phyloP scores from a whole-genome alignment of 2,113 vertebrate genomes.

The Bungarus multicinctus region DNA sequence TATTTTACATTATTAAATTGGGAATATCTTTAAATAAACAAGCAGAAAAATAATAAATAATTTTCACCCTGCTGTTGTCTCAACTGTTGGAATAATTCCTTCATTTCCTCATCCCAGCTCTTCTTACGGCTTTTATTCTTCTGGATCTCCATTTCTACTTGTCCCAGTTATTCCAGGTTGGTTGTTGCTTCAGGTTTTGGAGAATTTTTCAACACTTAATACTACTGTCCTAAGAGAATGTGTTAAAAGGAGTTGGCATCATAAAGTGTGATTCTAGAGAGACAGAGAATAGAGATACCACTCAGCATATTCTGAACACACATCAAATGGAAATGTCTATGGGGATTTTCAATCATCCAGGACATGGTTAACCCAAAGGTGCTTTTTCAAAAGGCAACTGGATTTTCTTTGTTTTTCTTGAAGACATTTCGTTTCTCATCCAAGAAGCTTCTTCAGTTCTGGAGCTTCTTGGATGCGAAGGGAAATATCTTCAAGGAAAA shows the following conservation, averaged over 20 bases:
- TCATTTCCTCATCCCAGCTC: neutral
- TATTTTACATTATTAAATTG: neutral
- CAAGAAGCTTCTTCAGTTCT: neutral
- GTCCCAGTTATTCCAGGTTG: neutral
- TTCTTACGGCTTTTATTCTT: neutral
- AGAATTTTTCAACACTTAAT: neutral
- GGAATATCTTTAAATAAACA: neutral
- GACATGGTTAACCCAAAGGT: neutral
- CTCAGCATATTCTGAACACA: neutral
- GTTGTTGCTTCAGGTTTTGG: neutral
- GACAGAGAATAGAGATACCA: neutral
- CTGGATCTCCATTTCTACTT: neutral
- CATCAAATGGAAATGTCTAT: neutral
- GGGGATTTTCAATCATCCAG: neutral
- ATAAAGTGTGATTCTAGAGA: neutral
- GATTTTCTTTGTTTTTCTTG: neutral
- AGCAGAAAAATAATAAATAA: neutral
- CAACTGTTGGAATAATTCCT: neutral
- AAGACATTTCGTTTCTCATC: neutral
- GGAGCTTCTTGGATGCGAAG: neutral
- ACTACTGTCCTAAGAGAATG: neutral
- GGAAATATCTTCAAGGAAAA: neutral
- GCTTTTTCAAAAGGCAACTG: neutral
- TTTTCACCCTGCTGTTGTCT: neutral
- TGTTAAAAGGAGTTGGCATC: neutral